Conservation (phyloP, 2,888 invertebrate genomes). For the Petrophora chlorosata region DNA sequence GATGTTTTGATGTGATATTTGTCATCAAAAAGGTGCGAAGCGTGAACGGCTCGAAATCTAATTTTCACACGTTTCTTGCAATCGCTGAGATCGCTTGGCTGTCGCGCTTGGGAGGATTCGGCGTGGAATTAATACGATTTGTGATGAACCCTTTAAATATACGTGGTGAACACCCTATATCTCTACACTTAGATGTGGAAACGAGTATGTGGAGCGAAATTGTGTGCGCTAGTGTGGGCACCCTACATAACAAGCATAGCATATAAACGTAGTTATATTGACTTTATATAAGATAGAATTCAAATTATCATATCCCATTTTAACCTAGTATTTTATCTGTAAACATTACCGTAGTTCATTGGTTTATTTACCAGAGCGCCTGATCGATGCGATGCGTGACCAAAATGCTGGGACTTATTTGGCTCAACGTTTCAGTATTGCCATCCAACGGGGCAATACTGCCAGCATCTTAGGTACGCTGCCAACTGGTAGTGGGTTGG, state of each 20-base stretch:
- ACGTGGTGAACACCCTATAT: conserved; percentile 11
- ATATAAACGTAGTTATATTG: too few species aligned
- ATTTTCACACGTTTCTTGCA: conserved; percentile 32
- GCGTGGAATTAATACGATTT: conserved; percentile 34
- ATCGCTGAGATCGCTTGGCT: conserved; percentile 25
- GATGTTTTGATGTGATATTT: conserved; percentile 23
- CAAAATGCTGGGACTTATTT: too few species aligned
- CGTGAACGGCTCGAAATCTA: conserved; percentile 31
- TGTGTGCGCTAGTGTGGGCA: too few species aligned
- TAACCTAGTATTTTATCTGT: too few species aligned
- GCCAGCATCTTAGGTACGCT: not conserved
- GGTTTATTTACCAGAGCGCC: too few species aligned
- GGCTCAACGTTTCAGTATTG: not conserved
- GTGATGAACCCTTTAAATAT: conserved; percentile 34
- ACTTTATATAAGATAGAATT: too few species aligned
- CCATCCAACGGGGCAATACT: not conserved
- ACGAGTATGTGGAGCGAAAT: too few species aligned
- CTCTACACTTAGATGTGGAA: too few species aligned
- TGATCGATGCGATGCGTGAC: too few species aligned
- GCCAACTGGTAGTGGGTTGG: not conserved
- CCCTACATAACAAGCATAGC: too few species aligned
- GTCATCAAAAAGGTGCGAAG: conserved; percentile 27
- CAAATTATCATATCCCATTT: too few species aligned
- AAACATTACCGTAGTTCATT: too few species aligned
- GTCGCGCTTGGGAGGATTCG: conserved; percentile 22